Evolutionary conservation across 2,113 vertebrate species (phyloP).

Genomic region (Electrona antarctica): DNA sequence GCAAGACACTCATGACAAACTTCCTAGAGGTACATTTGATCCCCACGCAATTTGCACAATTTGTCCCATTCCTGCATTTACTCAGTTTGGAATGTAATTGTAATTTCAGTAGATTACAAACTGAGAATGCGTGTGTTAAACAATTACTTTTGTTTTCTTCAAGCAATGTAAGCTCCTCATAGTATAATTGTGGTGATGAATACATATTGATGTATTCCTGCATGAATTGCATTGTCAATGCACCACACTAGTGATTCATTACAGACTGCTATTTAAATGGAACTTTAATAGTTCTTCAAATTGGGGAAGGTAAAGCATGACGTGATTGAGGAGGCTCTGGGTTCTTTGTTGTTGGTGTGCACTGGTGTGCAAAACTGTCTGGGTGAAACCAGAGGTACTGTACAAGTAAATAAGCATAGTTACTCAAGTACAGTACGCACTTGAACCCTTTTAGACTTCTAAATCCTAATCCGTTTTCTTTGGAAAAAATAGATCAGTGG

Average conservation of each 20-base stretch:
- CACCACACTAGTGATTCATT: neutral
- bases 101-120: neutral
- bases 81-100: constrained; percentile 16
- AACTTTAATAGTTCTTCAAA: constrained; percentile 33
- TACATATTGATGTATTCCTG: constrained; percentile 31
- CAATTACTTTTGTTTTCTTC: constrained; percentile 10
- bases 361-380: neutral
- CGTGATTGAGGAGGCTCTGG: constrained; percentile 1
- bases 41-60: neutral
- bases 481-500: too few relatives aligned
- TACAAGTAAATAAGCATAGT: too few relatives aligned
- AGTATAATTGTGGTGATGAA: constrained; percentile 33
- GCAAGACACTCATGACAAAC: neutral
- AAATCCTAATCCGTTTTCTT: too few relatives aligned
- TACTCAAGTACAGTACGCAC: too few relatives aligned
- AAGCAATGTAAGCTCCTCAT: neutral
- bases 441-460: too few relatives aligned
- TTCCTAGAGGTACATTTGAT: neutral
- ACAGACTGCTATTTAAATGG: neutral
- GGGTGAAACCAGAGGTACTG: too few relatives aligned
- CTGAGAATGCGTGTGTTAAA: constrained; percentile 4
- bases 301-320: constrained; percentile 11
- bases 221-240: constrained; percentile 43
- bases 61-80: neutral
- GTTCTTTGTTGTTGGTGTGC: neutral